Evolutionary conservation across 2,888 invertebrate species (phyloP), one percentile per base, ranked within the genome.

Genomic region (Hypsopygia costalis): DNA sequence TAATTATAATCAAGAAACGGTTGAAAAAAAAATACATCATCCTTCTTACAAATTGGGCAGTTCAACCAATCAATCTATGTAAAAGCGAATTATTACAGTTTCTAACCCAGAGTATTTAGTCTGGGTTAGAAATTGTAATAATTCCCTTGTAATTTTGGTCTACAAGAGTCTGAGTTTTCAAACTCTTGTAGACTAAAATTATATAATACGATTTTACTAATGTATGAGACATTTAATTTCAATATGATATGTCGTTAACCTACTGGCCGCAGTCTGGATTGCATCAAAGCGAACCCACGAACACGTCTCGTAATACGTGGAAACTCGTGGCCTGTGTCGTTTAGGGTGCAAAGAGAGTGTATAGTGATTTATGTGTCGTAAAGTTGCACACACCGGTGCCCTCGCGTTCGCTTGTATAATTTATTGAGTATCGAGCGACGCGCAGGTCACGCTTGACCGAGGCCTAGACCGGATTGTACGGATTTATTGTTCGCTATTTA

Each of bases 401-500:
- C 80, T 80, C 74, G 77, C 81, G 70, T 67, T 85, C 82, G 81
- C 76, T 82, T 85, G 83, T 72, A 83, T 87, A 86, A 86, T 86
- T 86, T 85, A 86, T 83, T 55, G 67, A 54, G 68, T 85, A 86
- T 83, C 55, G 67, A 54, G 68, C 57, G 53, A 47, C 46, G 45
- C 57, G 47, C 59, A 56, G 68, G 74, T 71, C 70, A 74, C 72
- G 81, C 73, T 75, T 76, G 78, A 75, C 76, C 75, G 64, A 60
- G 57, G 69, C 68, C 74, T 74, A 72, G 71, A 64, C 68, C 62
- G 69, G 69, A 70, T 74, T 72, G 62, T 62, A 50, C 51, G 62
- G 63, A 72, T 72, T 71, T 76, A 65, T 69, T 56, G 62, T 52
- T 42, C n/a, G 39, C 40, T 59, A 60, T 59, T 63, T 59, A 60